Evolutionary conservation across 1,140 invertebrate species (phyloP), one percentile per base, ranked within the genome.

Genomic region (Lycorma delicatula): DNA sequence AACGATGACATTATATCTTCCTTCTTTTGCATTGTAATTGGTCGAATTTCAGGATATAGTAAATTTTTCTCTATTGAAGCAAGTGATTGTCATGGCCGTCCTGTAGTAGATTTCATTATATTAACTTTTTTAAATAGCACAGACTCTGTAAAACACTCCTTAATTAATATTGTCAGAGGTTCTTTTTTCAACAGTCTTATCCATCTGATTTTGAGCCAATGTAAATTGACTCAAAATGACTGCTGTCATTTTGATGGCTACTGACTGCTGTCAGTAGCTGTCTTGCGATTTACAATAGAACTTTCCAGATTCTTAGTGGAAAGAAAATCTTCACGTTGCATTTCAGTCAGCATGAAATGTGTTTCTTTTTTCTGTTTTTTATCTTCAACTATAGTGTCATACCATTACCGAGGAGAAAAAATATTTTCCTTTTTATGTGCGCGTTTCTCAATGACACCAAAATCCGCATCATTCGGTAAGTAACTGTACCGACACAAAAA

Each of bases 201-300:
- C 56, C 50, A 61, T 27, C 54, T 56, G 9, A 61, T 56, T 26
- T 23, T 13, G n/a, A 56, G 41, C 54, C 54, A 56, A 26, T 56
- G 44, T n/a, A 46, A 36, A 27, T 44, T 44, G 22, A 38, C 38
- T 51, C 38, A 34, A 26, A 44, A 49, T 51, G 50, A 23, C 34
- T 44, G 34, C 31, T 56, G 36, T 13, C 26, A 29, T 28, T 23
- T 56, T 27, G n/a, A n/a, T n/a, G n/a, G n/a, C 27, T 61, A 47
- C 25, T 34, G 34, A 58, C 46, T 41, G 38, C n/a, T 49, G 23
- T 12, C 28, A 59, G 16, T 49, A 54, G 27, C 44, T 29, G 22
- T 47, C 53, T 34, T 18, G 59, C 28, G 12, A 49, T 29, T 25
- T 49, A 13, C 29, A 58, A 60, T 38, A 58, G 48, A 23, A 51